These are phyloP conservation scores for Seriola quinqueradiata DNA, from an alignment of 2,113 vertebrate genomes.

Conservation along the genomic window DNA sequence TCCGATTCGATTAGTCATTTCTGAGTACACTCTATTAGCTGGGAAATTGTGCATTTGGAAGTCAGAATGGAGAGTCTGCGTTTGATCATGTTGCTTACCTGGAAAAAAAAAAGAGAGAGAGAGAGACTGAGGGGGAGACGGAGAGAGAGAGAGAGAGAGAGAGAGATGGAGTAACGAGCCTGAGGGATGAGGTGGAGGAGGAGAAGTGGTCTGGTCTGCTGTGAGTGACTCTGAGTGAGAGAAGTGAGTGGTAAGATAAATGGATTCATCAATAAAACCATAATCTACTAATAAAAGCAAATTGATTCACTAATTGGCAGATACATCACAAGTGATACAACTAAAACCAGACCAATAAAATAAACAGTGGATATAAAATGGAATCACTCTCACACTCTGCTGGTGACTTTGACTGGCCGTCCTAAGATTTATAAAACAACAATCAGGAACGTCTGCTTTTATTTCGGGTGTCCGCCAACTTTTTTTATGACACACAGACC, in stretches of 20 bases:
- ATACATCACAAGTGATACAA: conserved; percentile 5
- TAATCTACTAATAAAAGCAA: conserved; percentile 50
- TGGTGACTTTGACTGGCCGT: no score
- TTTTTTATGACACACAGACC: no score
- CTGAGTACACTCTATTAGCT: conserved; percentile 73
- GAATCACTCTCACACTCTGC: background rate
- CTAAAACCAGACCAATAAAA: conserved; percentile 17
- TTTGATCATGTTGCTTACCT: conserved; percentile 54
- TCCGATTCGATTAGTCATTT: conserved; percentile 75
- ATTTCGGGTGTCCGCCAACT: no score
- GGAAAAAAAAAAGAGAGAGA: background rate
- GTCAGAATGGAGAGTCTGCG: conserved; percentile 32
- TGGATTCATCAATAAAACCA: conserved; percentile 53
- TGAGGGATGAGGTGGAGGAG: conserved; percentile 24
- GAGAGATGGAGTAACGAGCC: conserved; percentile 28
- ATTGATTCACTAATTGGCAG: conserved; percentile 38
- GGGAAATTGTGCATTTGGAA: conserved; percentile 67
- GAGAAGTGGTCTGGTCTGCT: conserved; percentile 5
- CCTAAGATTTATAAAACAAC: no score
- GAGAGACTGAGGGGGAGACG: background rate
- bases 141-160: conserved; percentile 12
- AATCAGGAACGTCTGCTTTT: no score
- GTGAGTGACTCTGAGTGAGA: conserved; percentile 19
- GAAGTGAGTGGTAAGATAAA: conserved; percentile 29
- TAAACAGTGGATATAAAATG: background rate